phyloP scores from a whole-genome alignment of 1,140 invertebrate genomes.

The Dendroctonus ponderosae region DNA sequence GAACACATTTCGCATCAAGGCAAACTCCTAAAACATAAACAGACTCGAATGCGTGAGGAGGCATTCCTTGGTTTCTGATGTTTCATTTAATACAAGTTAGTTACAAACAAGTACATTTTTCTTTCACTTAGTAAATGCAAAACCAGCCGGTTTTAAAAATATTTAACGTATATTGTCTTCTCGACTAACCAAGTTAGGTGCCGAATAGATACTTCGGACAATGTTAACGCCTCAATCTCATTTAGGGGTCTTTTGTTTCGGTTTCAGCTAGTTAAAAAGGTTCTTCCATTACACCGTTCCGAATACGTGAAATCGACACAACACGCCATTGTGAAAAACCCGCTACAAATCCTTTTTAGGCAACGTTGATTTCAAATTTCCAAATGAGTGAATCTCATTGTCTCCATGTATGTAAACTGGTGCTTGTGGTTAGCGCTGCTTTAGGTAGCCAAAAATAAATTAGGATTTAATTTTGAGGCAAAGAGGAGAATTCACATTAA shows the following conservation, averaged over 20 bases:
- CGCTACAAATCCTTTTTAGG: constrained; percentile 22
- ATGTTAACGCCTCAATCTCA: constrained; percentile 1
- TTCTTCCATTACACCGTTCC: constrained; percentile 9
- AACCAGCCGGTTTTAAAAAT: no score
- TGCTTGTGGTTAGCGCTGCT: constrained; percentile 8
- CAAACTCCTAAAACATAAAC: no score
- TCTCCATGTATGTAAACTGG: constrained; percentile 10
- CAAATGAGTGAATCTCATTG: constrained; percentile 23
- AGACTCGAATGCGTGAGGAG: no score
- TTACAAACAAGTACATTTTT: no score
- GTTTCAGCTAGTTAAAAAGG: constrained; percentile 9
- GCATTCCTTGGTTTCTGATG: no score
- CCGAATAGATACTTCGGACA: background rate
- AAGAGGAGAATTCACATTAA: no score
- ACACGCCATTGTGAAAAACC: constrained; percentile 12
- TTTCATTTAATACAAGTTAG: no score
- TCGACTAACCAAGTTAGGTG: no score
- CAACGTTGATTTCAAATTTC: constrained; percentile 25
- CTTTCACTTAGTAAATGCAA: no score
- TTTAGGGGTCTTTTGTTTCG: background rate
- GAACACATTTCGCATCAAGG: no score
- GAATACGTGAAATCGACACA: constrained; percentile 18
- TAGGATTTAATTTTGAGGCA: constrained; percentile 3
- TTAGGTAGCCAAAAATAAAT: constrained; percentile 18
- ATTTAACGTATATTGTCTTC: no score